Base-by-base conservation (phyloP, 2,113 vertebrate genomes). In the Sapajus apella region DNA sequence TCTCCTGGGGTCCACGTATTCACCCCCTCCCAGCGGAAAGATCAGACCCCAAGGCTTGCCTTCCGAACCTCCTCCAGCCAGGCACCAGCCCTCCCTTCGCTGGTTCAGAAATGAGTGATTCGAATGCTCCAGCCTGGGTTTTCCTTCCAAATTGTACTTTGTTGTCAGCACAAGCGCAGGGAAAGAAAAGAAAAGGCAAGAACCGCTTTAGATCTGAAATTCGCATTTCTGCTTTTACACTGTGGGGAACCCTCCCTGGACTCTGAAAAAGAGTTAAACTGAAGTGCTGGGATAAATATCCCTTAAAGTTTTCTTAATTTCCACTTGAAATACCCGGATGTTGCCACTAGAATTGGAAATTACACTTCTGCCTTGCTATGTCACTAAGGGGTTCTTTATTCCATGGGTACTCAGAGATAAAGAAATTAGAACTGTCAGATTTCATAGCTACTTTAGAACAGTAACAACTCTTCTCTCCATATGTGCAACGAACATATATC, bases 341-440 rank as follows among this genome's bases (percentile, higher is more conserved):
- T 21, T 79, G 72, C 97, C 90, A 96, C 55, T n/a, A 87, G 43
- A 97, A 85, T 0, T 25, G 86, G 52, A 94, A 96, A 94, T 9
- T 37, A 66, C 95, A 97, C 92, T 96, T 97, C 72, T 72, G 68
- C 77, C 82, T 97, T 94, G 77, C 77, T 79, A 50, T 83, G 72
- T 79, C 92, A 84, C 66, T 50, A 68, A 90, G 86, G 43, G 18
- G 47, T 84, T 95, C 21, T 97, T 94, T 70, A 94, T 87, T 88
- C 80, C 43, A 72, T 64, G 75, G 17, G 47, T 70, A 77, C 61
- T 94, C 45, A 84, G 58, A 90, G n/a, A 91, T 77, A 58, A 95
- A 97, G 95, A 56, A 96, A 58, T 88, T 83, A 96, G 75, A 96
- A 98, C 23, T 94, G 97, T 94, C 64, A 96, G 82, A 92, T 97